Base-by-base conservation (phyloP, 1,140 invertebrate genomes). In the Triops cancriformis region DNA sequence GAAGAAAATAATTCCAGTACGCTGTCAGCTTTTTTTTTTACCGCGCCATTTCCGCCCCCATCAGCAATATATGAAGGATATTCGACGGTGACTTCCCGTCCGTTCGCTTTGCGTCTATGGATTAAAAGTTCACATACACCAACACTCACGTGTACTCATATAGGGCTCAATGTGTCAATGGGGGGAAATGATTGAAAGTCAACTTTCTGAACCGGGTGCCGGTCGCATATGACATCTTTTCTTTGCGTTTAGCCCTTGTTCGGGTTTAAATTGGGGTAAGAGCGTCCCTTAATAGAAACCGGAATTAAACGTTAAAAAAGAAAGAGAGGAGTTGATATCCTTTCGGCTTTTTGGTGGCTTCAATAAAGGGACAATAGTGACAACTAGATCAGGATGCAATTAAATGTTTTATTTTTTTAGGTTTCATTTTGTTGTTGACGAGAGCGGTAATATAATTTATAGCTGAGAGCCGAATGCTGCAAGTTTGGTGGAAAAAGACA, bases 31-130 rank as follows among this genome's bases (percentile, higher is more conserved):
- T 37, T 37, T 64, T 37, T 37, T 37, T 64, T 64, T 64, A 64
- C 51, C 51, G 51, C 51, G 14, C 51, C 51, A 64, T 64, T 64
- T 64, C 51, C 51, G 51, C 51, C 14, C 51, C 51, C 51, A 64
- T 64, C n/a, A 64, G 51, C 51, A n/a, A 64, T 23, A 23, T 64
- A 37, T 37, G 31, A 37, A 37, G 31, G 31, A 23, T 64, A 64
- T 64, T 64, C 14, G 14, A n/a, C 51, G 51, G 23, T 64, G 14
- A 64, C 51, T 64, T 64, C 51, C 51, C 51, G n/a, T 37, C 31
- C 31, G 31, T 64, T 64, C 51, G 51, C 51, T 64, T 64, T 64
- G 14, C 51, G 23, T 64, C 14, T 23, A 64, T 64, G 14, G 14
- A 64, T n/a, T 23, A 64, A 37, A 37, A 37, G 31, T 37, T 37